Percentiles rank a stretch among this genome's conserved stretches.
Evolutionary conservation across 2,113 vertebrate genomes (phyloP).

Genomic region (Numenius arquata): DNA sequence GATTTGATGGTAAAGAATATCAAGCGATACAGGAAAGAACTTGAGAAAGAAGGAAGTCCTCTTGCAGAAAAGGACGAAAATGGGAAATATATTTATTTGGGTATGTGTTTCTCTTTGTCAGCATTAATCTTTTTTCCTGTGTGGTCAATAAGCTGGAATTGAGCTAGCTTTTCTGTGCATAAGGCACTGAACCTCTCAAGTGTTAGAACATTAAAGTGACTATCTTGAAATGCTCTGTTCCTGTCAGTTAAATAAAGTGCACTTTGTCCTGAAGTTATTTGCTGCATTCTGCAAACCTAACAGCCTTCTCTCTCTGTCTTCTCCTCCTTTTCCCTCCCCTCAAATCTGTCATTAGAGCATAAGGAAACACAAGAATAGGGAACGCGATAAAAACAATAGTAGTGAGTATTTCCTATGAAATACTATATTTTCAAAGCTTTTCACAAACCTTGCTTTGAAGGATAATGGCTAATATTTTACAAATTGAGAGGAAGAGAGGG

Average conservation of each 20-base stretch:
- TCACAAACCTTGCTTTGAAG: not conserved
- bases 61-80: slow-evolving; percentile 96
- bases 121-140: not conserved
- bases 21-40: slow-evolving; percentile 93
- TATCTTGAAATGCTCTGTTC: not conserved
- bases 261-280: not conserved
- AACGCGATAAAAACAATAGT: not conserved
- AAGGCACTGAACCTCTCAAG: not conserved
- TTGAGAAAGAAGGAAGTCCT: slow-evolving; percentile 92
- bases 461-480: not conserved
- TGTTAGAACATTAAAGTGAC: not conserved
- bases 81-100: slow-evolving; percentile 93
- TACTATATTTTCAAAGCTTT: not conserved
- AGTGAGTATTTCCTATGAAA: not conserved
- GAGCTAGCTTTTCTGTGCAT: not conserved
- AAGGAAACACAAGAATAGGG: not conserved
- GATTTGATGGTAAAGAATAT: slow-evolving; percentile 99
- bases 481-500: not conserved
- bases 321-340: not conserved
- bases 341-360: not conserved
- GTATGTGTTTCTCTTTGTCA: slow-evolving; percentile 64
- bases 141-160: not conserved
- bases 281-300: not conserved
- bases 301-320: not conserved
- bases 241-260: not conserved